phyloP scores from a whole-genome alignment of 2,888 invertebrate genomes.

The Eubasilissa splendida region DNA sequence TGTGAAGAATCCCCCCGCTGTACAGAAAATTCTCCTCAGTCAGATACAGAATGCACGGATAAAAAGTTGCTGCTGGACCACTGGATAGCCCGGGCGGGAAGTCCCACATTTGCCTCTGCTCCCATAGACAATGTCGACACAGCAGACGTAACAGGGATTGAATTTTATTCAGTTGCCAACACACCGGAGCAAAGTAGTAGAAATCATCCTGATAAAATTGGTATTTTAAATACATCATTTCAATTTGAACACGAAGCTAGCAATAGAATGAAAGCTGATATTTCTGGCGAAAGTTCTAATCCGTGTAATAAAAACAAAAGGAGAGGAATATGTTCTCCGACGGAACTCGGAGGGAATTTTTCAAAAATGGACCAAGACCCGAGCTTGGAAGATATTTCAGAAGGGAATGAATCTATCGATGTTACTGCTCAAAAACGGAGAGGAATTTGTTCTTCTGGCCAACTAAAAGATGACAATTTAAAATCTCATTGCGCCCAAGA shows the following conservation, averaged over 20 bases:
- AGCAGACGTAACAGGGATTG: constrained; percentile 68
- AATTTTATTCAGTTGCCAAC: constrained; percentile 70
- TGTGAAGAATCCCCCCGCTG: constrained; percentile 47
- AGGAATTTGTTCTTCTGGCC: constrained; percentile 74
- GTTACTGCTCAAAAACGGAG: constrained; percentile 72
- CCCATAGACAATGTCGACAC: constrained; percentile 66
- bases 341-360: constrained; percentile 69
- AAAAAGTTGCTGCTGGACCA: constrained; percentile 72
- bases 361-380: constrained; percentile 60
- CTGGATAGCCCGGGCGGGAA: constrained; percentile 71
- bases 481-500: constrained; percentile 63
- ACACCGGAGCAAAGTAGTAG: constrained; percentile 64
- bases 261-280: constrained; percentile 61
- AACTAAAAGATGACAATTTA: constrained; percentile 66
- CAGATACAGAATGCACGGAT: constrained; percentile 68
- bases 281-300: constrained; percentile 37
- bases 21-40: constrained; percentile 62
- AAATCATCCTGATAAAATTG: constrained; percentile 51
- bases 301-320: constrained; percentile 62
- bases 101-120: constrained; percentile 70
- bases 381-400: constrained; percentile 69
- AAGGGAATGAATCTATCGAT: constrained; percentile 68
- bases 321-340: constrained; percentile 70
- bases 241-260: constrained; percentile 62
- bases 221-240: constrained; percentile 56